Evolutionary conservation across 1,140 invertebrate species (phyloP).

Genomic region (Prorops nasuta): DNA sequence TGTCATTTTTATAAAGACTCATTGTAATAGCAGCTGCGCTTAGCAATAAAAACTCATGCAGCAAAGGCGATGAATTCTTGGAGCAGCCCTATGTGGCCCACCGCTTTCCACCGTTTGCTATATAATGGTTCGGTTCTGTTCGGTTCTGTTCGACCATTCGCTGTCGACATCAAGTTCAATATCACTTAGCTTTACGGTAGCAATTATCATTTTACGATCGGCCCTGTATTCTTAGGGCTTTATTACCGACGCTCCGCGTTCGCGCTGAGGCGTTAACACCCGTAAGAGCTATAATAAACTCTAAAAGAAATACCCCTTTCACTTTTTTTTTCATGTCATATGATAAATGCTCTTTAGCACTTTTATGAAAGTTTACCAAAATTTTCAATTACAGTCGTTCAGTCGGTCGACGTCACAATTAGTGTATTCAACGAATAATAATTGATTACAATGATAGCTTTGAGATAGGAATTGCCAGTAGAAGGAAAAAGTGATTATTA

Average conservation of each 20-base stretch:
- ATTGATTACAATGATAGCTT: too few relatives aligned
- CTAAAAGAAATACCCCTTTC: conserved; percentile 43
- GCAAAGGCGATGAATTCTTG: neutral
- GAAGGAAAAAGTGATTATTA: too few relatives aligned
- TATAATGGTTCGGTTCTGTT: conserved; percentile 32
- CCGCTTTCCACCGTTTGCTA: conserved; percentile 25
- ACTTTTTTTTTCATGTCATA: conserved; percentile 20
- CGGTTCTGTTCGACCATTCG: conserved; percentile 28
- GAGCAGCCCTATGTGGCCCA: conserved; percentile 21
- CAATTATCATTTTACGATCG: conserved; percentile 57
- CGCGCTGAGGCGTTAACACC: conserved; percentile 47
- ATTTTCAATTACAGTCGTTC: too few relatives aligned
- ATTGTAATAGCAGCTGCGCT: neutral
- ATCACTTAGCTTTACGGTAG: conserved; percentile 54
- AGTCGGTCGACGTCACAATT: too few relatives aligned
- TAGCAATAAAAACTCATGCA: neutral
- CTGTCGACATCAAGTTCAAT: conserved; percentile 53
- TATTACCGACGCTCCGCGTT: conserved; percentile 42
- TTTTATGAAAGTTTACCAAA: conserved; percentile 25
- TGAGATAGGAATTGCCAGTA: too few relatives aligned
- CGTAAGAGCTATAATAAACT: conserved; percentile 40
- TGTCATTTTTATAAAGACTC: neutral
- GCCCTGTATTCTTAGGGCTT: conserved; percentile 53
- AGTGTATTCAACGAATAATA: too few relatives aligned
- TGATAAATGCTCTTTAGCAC: conserved; percentile 47